These are phyloP conservation scores for Rhopalosiphum nymphaeae DNA, from an alignment of 2,888 invertebrate species.

Conservation along the genomic window DNA sequence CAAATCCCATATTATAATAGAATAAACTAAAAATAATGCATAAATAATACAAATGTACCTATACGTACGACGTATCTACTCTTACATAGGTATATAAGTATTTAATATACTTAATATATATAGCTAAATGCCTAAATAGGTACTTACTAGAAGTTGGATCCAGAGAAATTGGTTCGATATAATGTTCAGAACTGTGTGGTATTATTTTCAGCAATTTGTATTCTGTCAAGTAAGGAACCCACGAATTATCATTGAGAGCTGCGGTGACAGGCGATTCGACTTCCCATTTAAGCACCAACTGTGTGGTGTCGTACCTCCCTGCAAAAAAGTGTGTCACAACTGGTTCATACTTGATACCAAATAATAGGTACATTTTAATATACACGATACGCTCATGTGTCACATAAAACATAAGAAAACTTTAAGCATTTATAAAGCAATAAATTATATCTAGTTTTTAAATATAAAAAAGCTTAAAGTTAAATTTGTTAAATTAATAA, in stretches of 20 bases:
- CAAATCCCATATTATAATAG: not conserved
- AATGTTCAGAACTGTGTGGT: slow-evolving; percentile 53
- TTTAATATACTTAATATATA: too few relatives aligned
- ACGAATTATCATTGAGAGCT: slow-evolving; percentile 73
- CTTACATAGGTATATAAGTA: not conserved
- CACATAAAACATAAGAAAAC: not conserved
- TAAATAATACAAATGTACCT: not conserved
- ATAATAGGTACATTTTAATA: too few relatives aligned
- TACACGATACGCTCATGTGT: too few relatives aligned
- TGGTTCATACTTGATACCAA: not conserved
- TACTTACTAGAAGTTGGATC: slow-evolving; percentile 56
- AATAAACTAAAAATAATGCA: not conserved
- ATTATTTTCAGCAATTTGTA: slow-evolving; percentile 75
- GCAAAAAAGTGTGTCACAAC: slow-evolving; percentile 61
- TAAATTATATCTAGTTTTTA: not conserved
- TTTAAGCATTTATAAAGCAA: not conserved
- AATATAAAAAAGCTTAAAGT: not conserved
- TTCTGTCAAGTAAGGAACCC: slow-evolving; percentile 80
- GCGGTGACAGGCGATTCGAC: slow-evolving; percentile 78
- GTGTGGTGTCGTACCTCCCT: slow-evolving; percentile 86
- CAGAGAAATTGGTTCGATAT: slow-evolving; percentile 53
- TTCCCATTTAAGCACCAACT: slow-evolving; percentile 84
- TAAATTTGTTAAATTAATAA: not conserved
- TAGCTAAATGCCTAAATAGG: not conserved
- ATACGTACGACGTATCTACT: not conserved